Evolutionary conservation across 2,113 vertebrate genomes (phyloP).

Genomic region (Tamias sibiricus): DNA sequence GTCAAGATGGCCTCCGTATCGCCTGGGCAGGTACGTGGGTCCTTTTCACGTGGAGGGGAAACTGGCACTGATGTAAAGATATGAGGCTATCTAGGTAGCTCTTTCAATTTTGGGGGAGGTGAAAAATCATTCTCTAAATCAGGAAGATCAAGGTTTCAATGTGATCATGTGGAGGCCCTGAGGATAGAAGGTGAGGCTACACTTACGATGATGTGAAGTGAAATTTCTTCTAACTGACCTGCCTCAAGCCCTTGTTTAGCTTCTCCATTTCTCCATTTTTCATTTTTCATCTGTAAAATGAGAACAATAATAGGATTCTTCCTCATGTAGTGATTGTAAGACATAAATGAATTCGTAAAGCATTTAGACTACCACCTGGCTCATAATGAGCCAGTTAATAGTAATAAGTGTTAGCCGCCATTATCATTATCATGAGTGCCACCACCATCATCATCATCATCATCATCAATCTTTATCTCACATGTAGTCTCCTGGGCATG

Average conservation of each 20-base stretch:
- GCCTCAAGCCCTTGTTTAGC: not conserved
- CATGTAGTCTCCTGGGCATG: not conserved
- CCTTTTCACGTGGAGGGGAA: not conserved
- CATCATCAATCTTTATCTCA: not conserved
- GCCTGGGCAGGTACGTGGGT: not conserved
- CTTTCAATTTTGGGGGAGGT: not conserved
- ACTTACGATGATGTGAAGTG: not conserved
- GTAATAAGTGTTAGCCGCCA: not conserved
- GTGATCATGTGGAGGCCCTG: not conserved
- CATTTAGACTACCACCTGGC: not conserved
- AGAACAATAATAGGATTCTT: not conserved
- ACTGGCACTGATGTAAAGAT: not conserved
- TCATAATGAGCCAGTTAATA: not conserved
- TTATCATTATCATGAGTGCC: not conserved
- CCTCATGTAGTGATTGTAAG: not conserved
- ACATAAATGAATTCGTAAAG: not conserved
- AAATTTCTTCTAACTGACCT: conserved; percentile 7
- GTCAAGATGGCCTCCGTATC: not conserved
- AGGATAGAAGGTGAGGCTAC: not conserved
- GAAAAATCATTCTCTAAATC: conserved; percentile 6
- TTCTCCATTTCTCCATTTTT: conserved; percentile 27
- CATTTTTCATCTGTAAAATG: not conserved
- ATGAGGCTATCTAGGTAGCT: not conserved
- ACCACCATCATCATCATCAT: not conserved
- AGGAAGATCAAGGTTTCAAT: not conserved